Base-by-base conservation (phyloP, 2,113 vertebrate genomes). In the Hypomesus transpacificus region DNA sequence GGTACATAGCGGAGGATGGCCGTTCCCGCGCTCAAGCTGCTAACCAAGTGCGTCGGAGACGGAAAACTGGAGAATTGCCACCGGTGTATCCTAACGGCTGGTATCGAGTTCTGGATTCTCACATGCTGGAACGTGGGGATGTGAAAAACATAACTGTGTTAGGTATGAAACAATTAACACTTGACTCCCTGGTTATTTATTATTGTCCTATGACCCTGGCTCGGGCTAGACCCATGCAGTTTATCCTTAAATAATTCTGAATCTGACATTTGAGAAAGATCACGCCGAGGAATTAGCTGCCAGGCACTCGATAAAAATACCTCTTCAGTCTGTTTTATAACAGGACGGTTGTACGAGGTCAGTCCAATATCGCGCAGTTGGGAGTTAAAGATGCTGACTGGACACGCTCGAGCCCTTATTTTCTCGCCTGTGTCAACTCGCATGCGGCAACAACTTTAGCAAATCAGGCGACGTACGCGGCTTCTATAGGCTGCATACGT, bases 51-150 rank as follows among this genome's bases (percentile, higher is more conserved):
- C 87, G 93, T 11, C 81, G 89, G 66, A 76, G 92, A 78, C 90
- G 92, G 64, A 91, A 89, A 31, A 78, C 80, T 8, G 93, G 93
- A 0, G 89, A 89, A 0, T 77, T 92, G 39, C 94, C 92, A 0
- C 94, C 94, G 0, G 79, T 93, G 1, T 96, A 90, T 52, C 94
- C 94, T 2, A 93, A 94, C 73, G 94, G 94, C 79, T 94, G 94
- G 93, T 94, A 90, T 85, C 88, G 90, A 0, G 84, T 93, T 18
- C 75, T 94, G 79, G 91, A 91, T 83, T 93, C 94, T 0, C 82
- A 73, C 75, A 77, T 82, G 86, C 87, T 95, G 82, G 71, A 79
- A 34, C 82, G 63, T 4, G 92, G 91, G 1, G 75, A 90, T 3
- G 91, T 90, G 51, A 89, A 83, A 73, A 87, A 74, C 70, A 76